Percentiles rank a stretch among this genome's conserved stretches.
Evolutionary conservation across 2,888 invertebrate genomes (phyloP).

Genomic region (Drosophila formosana): DNA sequence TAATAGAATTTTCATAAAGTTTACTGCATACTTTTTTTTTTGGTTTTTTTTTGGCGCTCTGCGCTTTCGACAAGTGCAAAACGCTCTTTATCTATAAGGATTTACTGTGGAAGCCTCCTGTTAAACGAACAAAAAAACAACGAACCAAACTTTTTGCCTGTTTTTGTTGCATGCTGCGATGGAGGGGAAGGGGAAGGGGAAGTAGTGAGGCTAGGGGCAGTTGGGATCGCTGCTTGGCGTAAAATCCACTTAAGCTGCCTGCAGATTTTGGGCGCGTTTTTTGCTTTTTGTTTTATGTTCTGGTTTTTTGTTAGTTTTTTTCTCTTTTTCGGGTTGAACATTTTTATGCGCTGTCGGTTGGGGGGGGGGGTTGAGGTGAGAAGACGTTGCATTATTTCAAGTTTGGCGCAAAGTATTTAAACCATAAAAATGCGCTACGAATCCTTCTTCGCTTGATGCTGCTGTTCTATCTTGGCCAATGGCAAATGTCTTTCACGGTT

Average conservation of each 20-base stretch:
- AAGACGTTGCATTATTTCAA: constrained; percentile 66
- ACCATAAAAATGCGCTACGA: constrained; percentile 62
- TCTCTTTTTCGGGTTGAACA: constrained; percentile 27
- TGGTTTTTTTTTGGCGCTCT: constrained; percentile 18
- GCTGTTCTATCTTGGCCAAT: constrained; percentile 48
- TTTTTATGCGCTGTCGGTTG: constrained; percentile 47
- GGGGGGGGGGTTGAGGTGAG: constrained; percentile 2
- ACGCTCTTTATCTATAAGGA: constrained; percentile 68
- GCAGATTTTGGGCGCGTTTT: constrained; percentile 62
- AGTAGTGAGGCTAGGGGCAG: background rate
- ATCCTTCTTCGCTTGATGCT: constrained; percentile 21
- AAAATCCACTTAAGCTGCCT: constrained; percentile 71
- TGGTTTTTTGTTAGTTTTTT: constrained; percentile 6
- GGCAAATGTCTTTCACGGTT: constrained; percentile 61
- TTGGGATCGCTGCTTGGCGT: constrained; percentile 38
- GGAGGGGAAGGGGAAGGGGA: background rate
- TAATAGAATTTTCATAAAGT: constrained; percentile 73
- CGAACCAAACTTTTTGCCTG: constrained; percentile 39
- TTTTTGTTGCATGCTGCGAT: constrained; percentile 46
- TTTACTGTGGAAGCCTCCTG: constrained; percentile 44
- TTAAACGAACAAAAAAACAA: constrained; percentile 1
- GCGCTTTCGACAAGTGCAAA: constrained; percentile 68
- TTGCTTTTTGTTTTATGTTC: constrained; percentile 57
- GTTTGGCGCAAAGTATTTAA: constrained; percentile 70
- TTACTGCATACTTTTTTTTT: constrained; percentile 41